A percentile compares a stretch with the other conserved stretches of the same genome.
phyloP scores from a whole-genome alignment of 2,113 vertebrate species.

The Rhinolophus sinicus region DNA sequence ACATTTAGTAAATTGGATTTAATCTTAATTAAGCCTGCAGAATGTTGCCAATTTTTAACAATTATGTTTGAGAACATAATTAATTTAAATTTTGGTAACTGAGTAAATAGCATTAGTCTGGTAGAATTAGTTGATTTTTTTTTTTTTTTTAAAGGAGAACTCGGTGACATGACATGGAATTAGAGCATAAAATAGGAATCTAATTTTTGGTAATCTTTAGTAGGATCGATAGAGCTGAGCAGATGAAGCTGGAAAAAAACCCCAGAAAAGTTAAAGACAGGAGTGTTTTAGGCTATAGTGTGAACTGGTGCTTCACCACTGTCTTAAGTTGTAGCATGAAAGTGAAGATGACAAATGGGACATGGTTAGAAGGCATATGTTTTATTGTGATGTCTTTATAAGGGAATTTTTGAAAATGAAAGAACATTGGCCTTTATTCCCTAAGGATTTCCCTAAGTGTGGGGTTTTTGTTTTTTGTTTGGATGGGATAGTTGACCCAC shows the following conservation, averaged over 20 bases:
- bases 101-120: constrained; percentile 91
- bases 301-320: background rate
- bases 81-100: constrained; percentile 93
- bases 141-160: constrained; percentile 77
- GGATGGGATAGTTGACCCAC: background rate
- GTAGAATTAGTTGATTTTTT: constrained; percentile 83
- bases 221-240: constrained; percentile 70
- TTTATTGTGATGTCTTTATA: constrained; percentile 33
- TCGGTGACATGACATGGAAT: constrained; percentile 73
- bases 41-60: constrained; percentile 94
- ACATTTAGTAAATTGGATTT: constrained; percentile 94
- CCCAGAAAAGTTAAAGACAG: background rate
- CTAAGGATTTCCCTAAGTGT: background rate
- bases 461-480: background rate
- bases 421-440: background rate
- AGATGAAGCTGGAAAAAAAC: background rate
- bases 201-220: constrained; percentile 72
- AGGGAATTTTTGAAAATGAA: constrained; percentile 40
- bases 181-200: constrained; percentile 75
- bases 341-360: constrained; percentile 35
- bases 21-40: constrained; percentile 93
- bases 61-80: constrained; percentile 94
- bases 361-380: constrained; percentile 39
- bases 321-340: constrained; percentile 22
- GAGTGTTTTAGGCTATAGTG: background rate